Evolutionary conservation across 1,140 invertebrate genomes (phyloP), one percentile per base, ranked within the genome.

Genomic region (Drosophila sp.): DNA sequence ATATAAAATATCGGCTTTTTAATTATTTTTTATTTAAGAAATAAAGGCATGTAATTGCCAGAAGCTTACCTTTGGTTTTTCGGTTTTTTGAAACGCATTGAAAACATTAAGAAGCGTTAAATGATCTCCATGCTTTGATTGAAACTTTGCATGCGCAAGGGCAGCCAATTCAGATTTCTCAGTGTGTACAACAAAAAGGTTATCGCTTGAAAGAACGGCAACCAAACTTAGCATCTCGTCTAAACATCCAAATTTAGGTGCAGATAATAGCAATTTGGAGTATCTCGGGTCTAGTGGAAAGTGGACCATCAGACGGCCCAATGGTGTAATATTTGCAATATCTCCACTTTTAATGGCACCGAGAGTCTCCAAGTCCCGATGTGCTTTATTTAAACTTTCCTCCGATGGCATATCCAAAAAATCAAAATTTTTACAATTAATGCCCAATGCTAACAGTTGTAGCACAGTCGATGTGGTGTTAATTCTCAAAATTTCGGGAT

Each of bases 271-370:
- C 7, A 97, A 94, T 93, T 97, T 98, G 4, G 97, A 95, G 92
- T 97, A 97, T 64, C 95, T 94, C 0, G 98, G 98, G 92, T 99
- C 98, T 47, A 99, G 93, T 1, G 98, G 98, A 92, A 99, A 99
- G 23, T 94, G 93, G 0, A 96, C 95, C 97, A 99, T 98, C 85
- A 96, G 95, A 70, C 95, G 95, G 1, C 98, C 98, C 10, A 96
- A 72, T 1, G 94, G 92, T 1, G 98, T 99, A 62, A 99, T 93
- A 35, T 70, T 60, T 1, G 76, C 72, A 1, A 58, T 62, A 30
- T 63, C 72, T 41, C 92, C 83, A 30, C 90, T 79, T 80, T 95
- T 94, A 27, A 97, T 93, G 11, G 96, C 96, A 73, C 96, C 97
- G 60, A 98, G 93, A 76, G 96, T 94, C 84, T 95, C 94, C 4